These are phyloP conservation scores for Tautogolabrus adspersus DNA, from an alignment of 2,113 vertebrate species.

Conservation along the genomic window DNA sequence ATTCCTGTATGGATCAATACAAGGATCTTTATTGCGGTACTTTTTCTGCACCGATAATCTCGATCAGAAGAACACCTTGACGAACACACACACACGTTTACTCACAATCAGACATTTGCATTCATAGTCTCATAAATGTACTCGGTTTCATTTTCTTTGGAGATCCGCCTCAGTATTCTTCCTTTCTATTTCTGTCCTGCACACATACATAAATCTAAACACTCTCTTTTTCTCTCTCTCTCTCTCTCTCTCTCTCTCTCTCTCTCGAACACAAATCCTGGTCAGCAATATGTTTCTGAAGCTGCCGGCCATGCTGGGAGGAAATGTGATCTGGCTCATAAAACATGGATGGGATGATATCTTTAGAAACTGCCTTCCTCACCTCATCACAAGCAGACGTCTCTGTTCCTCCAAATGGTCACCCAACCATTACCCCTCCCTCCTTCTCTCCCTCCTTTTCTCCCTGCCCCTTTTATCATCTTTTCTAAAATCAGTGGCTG, in stretches of 20 bases:
- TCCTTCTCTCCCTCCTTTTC: neutral
- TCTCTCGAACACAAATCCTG: slow-evolving; percentile 21
- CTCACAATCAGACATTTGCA: neutral
- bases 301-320: slow-evolving; percentile 60
- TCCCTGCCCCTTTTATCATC: neutral
- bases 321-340: slow-evolving; percentile 74
- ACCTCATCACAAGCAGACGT: slow-evolving; percentile 42
- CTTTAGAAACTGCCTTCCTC: slow-evolving; percentile 73
- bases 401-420: slow-evolving; percentile 19
- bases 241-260: slow-evolving; percentile 8
- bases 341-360: slow-evolving; percentile 76
- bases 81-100: neutral
- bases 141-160: neutral
- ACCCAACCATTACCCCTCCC: slow-evolving; percentile 13
- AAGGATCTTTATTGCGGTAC: slow-evolving; percentile 26
- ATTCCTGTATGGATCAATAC: slow-evolving; percentile 58
- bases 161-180: neutral
- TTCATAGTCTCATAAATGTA: neutral
- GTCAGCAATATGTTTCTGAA: slow-evolving; percentile 69
- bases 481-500: too few species aligned
- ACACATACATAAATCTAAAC: neutral
- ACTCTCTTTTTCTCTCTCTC: neutral
- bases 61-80: neutral
- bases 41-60: slow-evolving; percentile 4
- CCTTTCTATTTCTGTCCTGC: slow-evolving; percentile 10